phyloP scores from a whole-genome alignment of 2,113 vertebrate species.

The Recurvirostra avosetta region DNA sequence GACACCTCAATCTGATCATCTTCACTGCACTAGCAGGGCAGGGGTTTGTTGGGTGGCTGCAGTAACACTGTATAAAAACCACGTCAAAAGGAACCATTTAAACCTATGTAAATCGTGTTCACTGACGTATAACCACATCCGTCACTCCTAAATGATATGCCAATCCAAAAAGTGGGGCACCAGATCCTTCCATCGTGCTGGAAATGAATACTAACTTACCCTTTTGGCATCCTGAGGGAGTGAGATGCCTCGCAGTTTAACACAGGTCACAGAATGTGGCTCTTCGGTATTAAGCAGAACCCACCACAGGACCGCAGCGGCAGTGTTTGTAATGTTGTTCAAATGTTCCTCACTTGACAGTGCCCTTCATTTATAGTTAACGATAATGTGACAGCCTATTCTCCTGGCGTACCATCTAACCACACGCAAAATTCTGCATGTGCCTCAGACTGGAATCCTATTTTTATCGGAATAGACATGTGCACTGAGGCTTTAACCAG shows the following conservation, averaged over 20 bases:
- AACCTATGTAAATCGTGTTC: slow-evolving; percentile 26
- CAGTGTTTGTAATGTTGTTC: not conserved
- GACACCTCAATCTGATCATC: not conserved
- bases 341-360: slow-evolving; percentile 4
- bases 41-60: not conserved
- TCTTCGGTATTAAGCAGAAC: not conserved
- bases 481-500: slow-evolving; percentile 59
- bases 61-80: not conserved
- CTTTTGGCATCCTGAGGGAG: not conserved
- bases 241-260: not conserved
- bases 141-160: slow-evolving; percentile 23
- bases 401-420: slow-evolving; percentile 1
- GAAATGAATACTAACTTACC: not conserved
- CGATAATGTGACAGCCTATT: slow-evolving; percentile 56
- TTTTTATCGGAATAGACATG: slow-evolving; percentile 59
- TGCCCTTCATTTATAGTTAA: slow-evolving; percentile 56
- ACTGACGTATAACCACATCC: not conserved
- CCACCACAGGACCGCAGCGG: accelerated
- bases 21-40: not conserved
- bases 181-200: not conserved
- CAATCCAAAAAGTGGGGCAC: slow-evolving; percentile 31
- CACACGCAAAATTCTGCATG: slow-evolving; percentile 13
- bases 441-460: slow-evolving; percentile 30
- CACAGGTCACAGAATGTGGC: not conserved
- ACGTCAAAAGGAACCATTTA: not conserved